Percentiles rank a stretch among this genome's conserved stretches.
phyloP scores from a whole-genome alignment of 2,888 invertebrate genomes.

The Physocephala rufipes region DNA sequence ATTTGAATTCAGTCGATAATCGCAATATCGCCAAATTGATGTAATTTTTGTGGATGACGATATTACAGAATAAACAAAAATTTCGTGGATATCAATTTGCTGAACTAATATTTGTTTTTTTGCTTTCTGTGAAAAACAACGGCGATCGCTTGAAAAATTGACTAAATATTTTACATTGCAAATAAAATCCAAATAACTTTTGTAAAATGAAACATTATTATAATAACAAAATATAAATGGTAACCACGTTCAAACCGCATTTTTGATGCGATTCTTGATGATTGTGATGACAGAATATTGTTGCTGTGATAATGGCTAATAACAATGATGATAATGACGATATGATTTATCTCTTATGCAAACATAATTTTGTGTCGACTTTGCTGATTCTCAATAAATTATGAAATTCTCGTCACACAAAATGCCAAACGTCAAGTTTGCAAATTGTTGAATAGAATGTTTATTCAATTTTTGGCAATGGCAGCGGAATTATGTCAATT shows the following conservation, averaged over 20 bases:
- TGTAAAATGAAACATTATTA: too few species aligned
- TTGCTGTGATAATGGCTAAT: neutral
- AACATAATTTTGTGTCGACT: neutral
- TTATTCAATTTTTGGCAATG: neutral
- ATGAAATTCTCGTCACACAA: constrained; percentile 2
- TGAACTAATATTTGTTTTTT: constrained; percentile 13
- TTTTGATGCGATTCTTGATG: too few species aligned
- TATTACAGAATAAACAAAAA: neutral
- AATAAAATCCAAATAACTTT: neutral
- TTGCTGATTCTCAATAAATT: constrained; percentile 4
- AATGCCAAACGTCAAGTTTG: neutral
- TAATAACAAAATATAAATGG: too few species aligned
- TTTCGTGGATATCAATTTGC: constrained; percentile 4
- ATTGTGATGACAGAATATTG: too few species aligned
- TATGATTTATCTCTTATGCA: neutral
- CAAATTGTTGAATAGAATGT: constrained; percentile 1
- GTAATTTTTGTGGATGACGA: neutral
- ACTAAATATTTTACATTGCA: neutral
- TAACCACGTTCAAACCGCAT: too few species aligned
- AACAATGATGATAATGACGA: neutral
- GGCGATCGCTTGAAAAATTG: neutral
- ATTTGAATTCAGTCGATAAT: too few species aligned
- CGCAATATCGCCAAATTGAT: too few species aligned
- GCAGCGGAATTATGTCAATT: neutral
- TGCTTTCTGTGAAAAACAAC: too few species aligned